Conservation (phyloP, 2,888 invertebrate species). For the Xestia c-nigrum region DNA sequence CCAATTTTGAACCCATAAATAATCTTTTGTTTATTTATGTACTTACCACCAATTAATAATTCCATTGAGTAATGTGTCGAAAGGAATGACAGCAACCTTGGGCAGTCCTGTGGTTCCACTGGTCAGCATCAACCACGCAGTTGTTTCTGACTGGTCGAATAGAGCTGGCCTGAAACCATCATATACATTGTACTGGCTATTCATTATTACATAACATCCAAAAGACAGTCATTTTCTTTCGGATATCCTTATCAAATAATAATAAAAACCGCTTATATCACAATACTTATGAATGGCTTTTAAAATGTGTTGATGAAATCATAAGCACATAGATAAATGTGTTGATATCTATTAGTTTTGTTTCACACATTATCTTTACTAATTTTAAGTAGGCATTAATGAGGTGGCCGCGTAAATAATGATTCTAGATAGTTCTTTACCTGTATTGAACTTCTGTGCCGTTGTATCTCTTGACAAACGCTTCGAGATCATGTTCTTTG, state of each 20-base stretch:
- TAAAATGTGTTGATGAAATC: slow-evolving; percentile 8
- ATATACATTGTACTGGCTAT: slow-evolving; percentile 19
- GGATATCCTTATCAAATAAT: background rate
- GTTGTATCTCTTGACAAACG: slow-evolving; percentile 69
- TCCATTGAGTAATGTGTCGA: slow-evolving; percentile 69
- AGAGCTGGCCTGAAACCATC: slow-evolving; percentile 71
- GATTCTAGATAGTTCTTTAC: slow-evolving; percentile 58
- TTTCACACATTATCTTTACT: background rate
- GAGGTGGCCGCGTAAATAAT: background rate
- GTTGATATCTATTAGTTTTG: background rate
- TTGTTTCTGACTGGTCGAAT: slow-evolving; percentile 71
- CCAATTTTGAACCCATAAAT: background rate
- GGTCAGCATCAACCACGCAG: slow-evolving; percentile 77
- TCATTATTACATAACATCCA: background rate
- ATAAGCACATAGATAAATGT: slow-evolving; percentile 1
- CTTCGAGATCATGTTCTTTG: slow-evolving; percentile 66
- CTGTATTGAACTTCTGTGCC: slow-evolving; percentile 73
- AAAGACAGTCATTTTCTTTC: background rate
- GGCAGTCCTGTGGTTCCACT: slow-evolving; percentile 79
- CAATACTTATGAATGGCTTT: slow-evolving; percentile 17
- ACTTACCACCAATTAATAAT: slow-evolving; percentile 76
- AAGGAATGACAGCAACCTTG: slow-evolving; percentile 74
- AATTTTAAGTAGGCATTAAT: background rate
- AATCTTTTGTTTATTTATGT: background rate
- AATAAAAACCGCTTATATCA: slow-evolving; percentile 7